Evolutionary conservation across 2,113 vertebrate species (phyloP).

Genomic region (Cnemophilus loriae): DNA sequence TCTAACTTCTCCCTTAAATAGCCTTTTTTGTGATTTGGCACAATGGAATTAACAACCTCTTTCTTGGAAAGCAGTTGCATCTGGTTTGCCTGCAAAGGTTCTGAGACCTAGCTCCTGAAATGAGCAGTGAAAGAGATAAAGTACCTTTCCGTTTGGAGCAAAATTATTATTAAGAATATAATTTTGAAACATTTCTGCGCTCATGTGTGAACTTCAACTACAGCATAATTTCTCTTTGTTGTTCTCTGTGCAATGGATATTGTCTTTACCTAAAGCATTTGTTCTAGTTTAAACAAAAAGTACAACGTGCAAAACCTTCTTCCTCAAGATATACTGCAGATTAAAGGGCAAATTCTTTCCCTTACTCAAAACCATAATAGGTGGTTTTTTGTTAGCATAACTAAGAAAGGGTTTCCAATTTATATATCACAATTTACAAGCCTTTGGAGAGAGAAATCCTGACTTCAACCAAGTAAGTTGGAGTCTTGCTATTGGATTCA

Average conservation of each 20-base stretch:
- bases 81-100: not conserved
- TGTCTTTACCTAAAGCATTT: not conserved
- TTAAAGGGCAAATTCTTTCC: not conserved
- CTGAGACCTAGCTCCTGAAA: not conserved
- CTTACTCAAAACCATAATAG: not conserved
- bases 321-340: not conserved
- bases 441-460: not conserved
- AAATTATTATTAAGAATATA: not conserved
- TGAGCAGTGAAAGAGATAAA: not conserved
- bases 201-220: not conserved
- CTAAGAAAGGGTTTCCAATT: not conserved
- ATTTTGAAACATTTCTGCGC: not conserved
- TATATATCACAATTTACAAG: not conserved
- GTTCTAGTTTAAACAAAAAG: not conserved
- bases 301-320: not conserved
- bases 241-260: not conserved
- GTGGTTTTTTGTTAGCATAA: not conserved
- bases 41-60: not conserved
- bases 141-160: not conserved
- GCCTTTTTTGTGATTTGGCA: not conserved
- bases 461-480: not conserved
- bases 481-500: not conserved
- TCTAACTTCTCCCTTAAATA: not conserved
- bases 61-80: not conserved
- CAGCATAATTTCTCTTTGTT: not conserved